Evolutionary conservation across 2,888 invertebrate species (phyloP), one percentile per base, ranked within the genome.

Genomic region (Synergus umbraculus): DNA sequence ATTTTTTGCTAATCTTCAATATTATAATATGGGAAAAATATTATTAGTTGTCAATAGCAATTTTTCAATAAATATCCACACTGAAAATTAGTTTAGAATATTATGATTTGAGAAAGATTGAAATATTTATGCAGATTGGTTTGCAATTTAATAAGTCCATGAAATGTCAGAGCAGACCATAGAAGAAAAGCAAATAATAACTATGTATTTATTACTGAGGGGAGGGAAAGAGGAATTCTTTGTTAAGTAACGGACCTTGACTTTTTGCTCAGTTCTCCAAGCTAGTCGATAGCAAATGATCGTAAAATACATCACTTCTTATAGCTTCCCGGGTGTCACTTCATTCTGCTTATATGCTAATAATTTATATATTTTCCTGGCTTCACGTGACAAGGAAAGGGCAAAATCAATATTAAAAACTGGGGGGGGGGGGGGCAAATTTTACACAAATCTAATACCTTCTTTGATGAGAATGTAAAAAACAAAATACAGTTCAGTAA

Each of bases 241-340:
- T 78, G 76, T 77, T 82, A 78, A 41, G 79, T 78, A 76, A 49
- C 43, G 44, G 49, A 76, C 82, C 82, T 82, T 82, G 81, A 82
- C 82, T 81, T 82, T 81, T 82, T 81, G 46, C 79, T 41, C 37
- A 76, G 76, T 80, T 82, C 76, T 76, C 73, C 78, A 77, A 73
- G 81, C 79, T 60, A 78, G 73, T 77, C 81, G 79, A 82, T 82
- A 81, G 77, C 12, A 37, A 78, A 78, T 82, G 79, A 78, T 81
- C 76, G 69, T 77, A 77, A 54, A 76, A 73, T 58, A 77, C 64
- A 76, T 67, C 76, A 78, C 73, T 76, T 54, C 63, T 66, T 46
- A 12, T 12, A 46, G 46, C 46, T 46, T 46, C 46, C 46, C 12
- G 4, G 10, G 60, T 60, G 10, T 60, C 60, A 60, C 12, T 60